Percentiles rank a stretch among this genome's conserved stretches.
Conservation (phyloP, 2,113 vertebrate species). For the Trogon melanurus region DNA sequence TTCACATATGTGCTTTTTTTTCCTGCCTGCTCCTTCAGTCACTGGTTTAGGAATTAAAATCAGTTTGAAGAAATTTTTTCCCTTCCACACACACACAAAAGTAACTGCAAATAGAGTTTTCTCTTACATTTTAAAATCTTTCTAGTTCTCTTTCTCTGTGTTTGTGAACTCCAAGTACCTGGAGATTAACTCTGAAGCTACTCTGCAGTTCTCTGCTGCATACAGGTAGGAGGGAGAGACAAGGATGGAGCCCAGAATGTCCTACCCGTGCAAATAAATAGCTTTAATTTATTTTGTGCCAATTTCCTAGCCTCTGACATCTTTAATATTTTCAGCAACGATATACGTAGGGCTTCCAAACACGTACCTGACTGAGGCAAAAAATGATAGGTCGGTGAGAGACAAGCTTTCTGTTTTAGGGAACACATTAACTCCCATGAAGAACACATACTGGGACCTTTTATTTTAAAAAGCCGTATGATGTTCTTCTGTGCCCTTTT, state of each 20-base stretch:
- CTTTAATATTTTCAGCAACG: neutral
- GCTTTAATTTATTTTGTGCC: neutral
- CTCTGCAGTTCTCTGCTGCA: neutral
- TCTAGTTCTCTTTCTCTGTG: neutral
- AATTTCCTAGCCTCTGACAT: neutral
- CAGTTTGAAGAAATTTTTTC: neutral
- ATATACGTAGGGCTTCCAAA: neutral
- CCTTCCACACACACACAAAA: neutral
- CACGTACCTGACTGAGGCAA: neutral
- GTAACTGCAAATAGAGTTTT: neutral
- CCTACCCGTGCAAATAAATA: neutral
- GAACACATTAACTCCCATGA: neutral
- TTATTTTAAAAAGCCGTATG: neutral
- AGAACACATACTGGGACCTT: neutral
- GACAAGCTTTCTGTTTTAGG: neutral
- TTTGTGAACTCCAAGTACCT: neutral
- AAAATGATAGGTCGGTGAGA: neutral
- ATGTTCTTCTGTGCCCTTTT: neutral
- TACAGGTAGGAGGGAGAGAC: neutral
- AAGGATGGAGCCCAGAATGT: neutral
- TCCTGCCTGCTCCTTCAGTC: neutral
- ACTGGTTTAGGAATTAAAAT: neutral
- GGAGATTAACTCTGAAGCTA: neutral
- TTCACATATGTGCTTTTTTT: fast-evolving
- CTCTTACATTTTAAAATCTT: neutral